phyloP scores from a whole-genome alignment of 2,888 invertebrate genomes.

The Xestia rhomboidea region DNA sequence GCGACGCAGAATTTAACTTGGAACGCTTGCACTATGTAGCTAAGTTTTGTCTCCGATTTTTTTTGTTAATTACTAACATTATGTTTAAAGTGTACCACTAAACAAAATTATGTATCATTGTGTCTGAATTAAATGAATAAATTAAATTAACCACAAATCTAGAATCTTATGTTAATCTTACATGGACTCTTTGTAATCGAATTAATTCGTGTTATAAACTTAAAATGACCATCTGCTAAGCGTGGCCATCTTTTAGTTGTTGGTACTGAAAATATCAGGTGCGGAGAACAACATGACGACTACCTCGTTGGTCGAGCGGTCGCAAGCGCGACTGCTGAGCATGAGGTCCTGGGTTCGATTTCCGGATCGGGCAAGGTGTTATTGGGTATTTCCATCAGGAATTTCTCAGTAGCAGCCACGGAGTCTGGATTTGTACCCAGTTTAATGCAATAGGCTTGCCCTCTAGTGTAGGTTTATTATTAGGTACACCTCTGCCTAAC shows the following conservation, averaged over 20 bases:
- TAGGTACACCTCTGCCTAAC: not conserved
- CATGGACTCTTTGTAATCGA: not conserved
- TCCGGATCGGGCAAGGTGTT: not conserved
- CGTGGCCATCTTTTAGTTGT: not conserved
- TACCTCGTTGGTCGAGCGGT: not conserved
- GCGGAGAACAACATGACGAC: not conserved
- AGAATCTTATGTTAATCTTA: not conserved
- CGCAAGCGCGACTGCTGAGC: not conserved
- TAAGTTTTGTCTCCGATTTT: too few species aligned
- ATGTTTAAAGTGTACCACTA: too few species aligned
- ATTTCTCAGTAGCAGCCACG: not conserved
- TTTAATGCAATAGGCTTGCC: not conserved
- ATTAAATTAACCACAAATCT: not conserved
- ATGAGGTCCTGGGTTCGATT: not conserved
- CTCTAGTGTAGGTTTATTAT: too few species aligned
- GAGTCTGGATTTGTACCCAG: not conserved
- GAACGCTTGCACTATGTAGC: constrained; percentile 5
- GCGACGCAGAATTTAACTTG: constrained; percentile 24
- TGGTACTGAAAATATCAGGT: not conserved
- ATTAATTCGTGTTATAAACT: not conserved
- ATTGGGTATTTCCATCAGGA: not conserved
- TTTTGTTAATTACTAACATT: too few species aligned
- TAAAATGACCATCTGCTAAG: not conserved
- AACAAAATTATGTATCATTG: too few species aligned
- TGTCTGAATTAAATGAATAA: too few species aligned